Evolutionary conservation across 2,797 vertebrate genomes (phyloP).

Genomic region (Fistularia commersonii): DNA sequence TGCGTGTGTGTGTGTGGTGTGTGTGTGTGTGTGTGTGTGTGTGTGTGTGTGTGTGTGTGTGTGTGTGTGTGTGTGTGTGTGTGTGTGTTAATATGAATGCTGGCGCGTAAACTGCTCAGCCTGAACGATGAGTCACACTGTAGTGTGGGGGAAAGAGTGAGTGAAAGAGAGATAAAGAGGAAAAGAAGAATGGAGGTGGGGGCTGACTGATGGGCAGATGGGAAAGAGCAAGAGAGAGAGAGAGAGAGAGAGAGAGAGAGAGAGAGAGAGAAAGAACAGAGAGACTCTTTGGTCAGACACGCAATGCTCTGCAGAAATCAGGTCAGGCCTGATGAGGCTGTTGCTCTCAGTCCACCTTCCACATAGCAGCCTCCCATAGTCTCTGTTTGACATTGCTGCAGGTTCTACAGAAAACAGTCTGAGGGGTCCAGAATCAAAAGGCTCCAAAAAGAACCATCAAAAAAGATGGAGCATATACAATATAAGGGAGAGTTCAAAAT

Average conservation of each 20-base stretch:
- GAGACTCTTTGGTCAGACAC: conserved; percentile 60
- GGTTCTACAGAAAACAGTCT: too few species aligned
- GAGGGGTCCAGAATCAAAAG: too few species aligned
- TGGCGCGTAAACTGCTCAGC: conserved; percentile 38
- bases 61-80: conserved; percentile 23
- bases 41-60: conserved; percentile 22
- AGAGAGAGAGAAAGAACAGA: conserved; percentile 39
- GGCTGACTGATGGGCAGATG: not conserved
- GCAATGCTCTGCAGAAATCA: conserved; percentile 70
- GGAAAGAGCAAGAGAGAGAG: not conserved
- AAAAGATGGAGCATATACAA: too few species aligned
- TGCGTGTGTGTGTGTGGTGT: conserved; percentile 28
- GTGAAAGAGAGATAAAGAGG: conserved; percentile 10
- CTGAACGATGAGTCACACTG: conserved; percentile 49
- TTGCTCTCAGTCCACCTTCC: conserved; percentile 21
- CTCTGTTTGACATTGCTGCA: too few species aligned
- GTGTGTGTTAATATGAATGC: conserved; percentile 20
- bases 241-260: conserved; percentile 30
- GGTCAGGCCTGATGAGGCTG: conserved; percentile 69
- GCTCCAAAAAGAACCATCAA: too few species aligned
- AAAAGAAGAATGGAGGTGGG: conserved; percentile 4
- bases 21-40: conserved; percentile 27
- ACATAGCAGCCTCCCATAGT: too few species aligned
- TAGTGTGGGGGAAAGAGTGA: conserved; percentile 37
- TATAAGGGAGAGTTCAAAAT: too few species aligned